A percentile compares a stretch with the other conserved stretches of the same genome.
These are phyloP conservation scores for Squalus acanthias DNA, from an alignment of 2,797 vertebrate genomes.

Conservation along the genomic window DNA sequence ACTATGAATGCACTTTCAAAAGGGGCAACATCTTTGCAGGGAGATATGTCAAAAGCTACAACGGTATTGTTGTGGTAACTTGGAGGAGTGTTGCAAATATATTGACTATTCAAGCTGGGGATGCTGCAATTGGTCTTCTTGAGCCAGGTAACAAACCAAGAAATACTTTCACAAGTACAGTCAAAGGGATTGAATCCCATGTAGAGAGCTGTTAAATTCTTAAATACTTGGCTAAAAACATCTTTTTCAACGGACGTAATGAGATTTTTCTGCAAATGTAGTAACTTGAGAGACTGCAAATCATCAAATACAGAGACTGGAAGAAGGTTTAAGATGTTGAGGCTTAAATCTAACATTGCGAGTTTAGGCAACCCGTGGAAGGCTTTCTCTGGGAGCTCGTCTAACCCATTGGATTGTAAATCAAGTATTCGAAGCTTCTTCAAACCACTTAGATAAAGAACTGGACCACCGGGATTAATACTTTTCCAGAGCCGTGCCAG, in stretches of 20 bases:
- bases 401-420: constrained; percentile 81
- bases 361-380: constrained; percentile 67
- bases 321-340: constrained; percentile 76
- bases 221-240: constrained; percentile 67
- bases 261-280: constrained; percentile 79
- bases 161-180: constrained; percentile 89
- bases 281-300: constrained; percentile 60
- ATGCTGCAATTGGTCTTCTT: constrained; percentile 67
- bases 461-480: constrained; percentile 74
- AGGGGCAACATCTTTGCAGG: constrained; percentile 81
- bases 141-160: constrained; percentile 85
- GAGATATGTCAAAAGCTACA: constrained; percentile 66
- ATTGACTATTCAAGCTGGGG: constrained; percentile 57
- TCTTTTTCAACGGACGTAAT: constrained; percentile 74
- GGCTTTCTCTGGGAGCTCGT: constrained; percentile 74
- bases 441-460: constrained; percentile 70
- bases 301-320: constrained; percentile 67
- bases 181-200: constrained; percentile 88
- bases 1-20: constrained; percentile 72
- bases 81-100: constrained; percentile 84
- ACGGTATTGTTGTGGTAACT: constrained; percentile 70
- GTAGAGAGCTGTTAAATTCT: constrained; percentile 64
- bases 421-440: constrained; percentile 60
- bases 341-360: constrained; percentile 61
- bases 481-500: constrained; percentile 84